Base-by-base conservation (phyloP, 1,140 invertebrate genomes). In the Parasteatoda tepidariorum region DNA sequence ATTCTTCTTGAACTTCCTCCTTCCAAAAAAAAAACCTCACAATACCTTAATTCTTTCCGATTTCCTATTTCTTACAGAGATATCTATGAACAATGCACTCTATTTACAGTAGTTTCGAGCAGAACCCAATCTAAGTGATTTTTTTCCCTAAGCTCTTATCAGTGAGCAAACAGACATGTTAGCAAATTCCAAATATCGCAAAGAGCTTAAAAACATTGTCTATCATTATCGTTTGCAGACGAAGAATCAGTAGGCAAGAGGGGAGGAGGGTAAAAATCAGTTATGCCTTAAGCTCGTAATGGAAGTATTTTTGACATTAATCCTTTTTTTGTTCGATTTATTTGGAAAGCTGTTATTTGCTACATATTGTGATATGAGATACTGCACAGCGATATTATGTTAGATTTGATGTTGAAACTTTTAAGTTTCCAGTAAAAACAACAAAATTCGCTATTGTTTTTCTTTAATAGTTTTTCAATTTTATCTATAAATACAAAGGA, bases 211-310 rank as follows among this genome's bases (percentile, higher is more conserved):
- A 13, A 30, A 28, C 22, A 54, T 38, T 74, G 71, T 74, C 28
- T 18, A 28, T 33, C 66, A 81, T 81, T 81, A 81, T 81, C 67
- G 55, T 61, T 11, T 54, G 54, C 71, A 61, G 30, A 59, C 34
- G 61, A 61, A 38, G 22, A 61, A 31, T 3, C 48, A 31, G 38
- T 15, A 71, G 55, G 41, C 57, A 38, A 74, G 57, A 59, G 9
- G 57, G 24, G 2, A 2, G 24, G 57, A 2, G 57, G n/a, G n/a
- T n/a, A 26, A 26, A 59, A 59, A 18, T 6, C 30, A 54, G 31
- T 74, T 61, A 7, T 61, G 30, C n/a, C 57, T 61, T 74, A 74
- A 74, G 55, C 71, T 34, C 5, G 22, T 74, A 74, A 74, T 74
- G 31, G 30, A 61, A 34, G 38, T 24, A 55, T 26, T 61, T 59